Evolutionary conservation across 2,888 invertebrate genomes (phyloP), one percentile per base, ranked within the genome.

Genomic region (Crematogaster levior): DNA sequence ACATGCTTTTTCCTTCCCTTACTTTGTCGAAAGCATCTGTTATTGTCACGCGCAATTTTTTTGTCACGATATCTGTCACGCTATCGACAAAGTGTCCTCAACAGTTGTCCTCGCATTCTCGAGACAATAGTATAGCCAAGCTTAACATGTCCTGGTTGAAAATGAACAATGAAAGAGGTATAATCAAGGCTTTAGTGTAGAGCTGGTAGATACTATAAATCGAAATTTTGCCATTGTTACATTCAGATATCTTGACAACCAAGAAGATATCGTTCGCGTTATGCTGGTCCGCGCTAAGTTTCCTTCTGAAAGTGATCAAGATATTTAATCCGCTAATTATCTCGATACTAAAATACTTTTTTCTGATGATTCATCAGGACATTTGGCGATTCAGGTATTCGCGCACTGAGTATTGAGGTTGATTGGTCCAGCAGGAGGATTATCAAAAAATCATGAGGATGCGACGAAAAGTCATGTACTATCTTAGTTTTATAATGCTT

Each of bases 301-400:
- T 79, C 12, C 46, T 84, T 18, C 40, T 88, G 12, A n/a, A n/a
- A n/a, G n/a, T n/a, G n/a, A n/a, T n/a, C n/a, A n/a, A n/a, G n/a
- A n/a, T n/a, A n/a, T n/a, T n/a, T n/a, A n/a, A n/a, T n/a, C 88
- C 89, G 0, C 43, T 90, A 81, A 86, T 86, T 1, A 89, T 89
- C 84, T 72, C 86, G 5, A 81, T 86, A 12, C 18, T 77, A 0
- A 91, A 92, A n/a, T 92, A 91, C 18, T 81, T 72, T 4, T 89
- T 85, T 0, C 82, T 90, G 0, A 75, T 85, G 3, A 24, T 84
- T 0, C 80, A 34, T 12, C 51, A 18, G 18, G 24, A 7, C 0
- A 60, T 84, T 18, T 24, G 51, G 12, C 48, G 30, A 40, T 89
- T n/a, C n/a, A n/a, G n/a, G 90, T 61, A 79, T 91, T 18, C 70